Evolutionary conservation across 1,140 invertebrate genomes (phyloP).

Genomic region (Bombus consobrinus): DNA sequence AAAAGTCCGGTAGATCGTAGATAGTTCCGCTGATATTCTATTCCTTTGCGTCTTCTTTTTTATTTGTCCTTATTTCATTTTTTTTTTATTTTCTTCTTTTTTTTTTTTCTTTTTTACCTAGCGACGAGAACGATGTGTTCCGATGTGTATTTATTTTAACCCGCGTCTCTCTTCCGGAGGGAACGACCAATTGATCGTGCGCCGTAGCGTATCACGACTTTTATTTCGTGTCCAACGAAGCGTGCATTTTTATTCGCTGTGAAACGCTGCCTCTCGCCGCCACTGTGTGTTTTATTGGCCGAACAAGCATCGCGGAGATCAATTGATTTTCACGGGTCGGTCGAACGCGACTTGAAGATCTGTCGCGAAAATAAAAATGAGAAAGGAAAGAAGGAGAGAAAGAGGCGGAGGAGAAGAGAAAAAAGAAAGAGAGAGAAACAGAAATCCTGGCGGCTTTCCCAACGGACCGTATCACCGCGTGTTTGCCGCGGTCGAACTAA

Average conservation of each 20-base stretch:
- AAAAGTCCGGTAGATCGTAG: conserved; percentile 4
- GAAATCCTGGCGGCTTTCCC: not conserved
- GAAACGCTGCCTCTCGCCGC: conserved; percentile 2
- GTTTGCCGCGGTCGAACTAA: no score
- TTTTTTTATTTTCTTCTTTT: not conserved
- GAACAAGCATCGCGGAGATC: not conserved
- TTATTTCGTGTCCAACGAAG: conserved; percentile 56
- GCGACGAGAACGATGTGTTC: conserved; percentile 35
- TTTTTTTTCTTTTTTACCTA: not conserved
- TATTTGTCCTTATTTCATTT: not conserved
- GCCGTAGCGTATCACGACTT: conserved; percentile 19
- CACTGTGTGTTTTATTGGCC: conserved; percentile 10
- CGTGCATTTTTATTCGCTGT: conserved; percentile 54
- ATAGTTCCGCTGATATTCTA: conserved; percentile 1
- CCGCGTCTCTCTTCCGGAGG: conserved; percentile 30
- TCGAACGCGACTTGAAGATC: not conserved
- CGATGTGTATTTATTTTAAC: conserved; percentile 51
- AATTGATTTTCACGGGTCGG: not conserved
- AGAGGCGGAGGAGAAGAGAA: no score
- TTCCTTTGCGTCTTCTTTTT: not conserved
- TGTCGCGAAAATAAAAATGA: not conserved
- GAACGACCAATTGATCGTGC: conserved; percentile 48
- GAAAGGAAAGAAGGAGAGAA: no score
- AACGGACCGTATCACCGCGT: not conserved
- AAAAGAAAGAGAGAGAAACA: not conserved